A percentile compares a stretch with the other conserved stretches of the same genome.
Conservation (phyloP, 2,113 vertebrate genomes). For the Pangasianodon gigas region DNA sequence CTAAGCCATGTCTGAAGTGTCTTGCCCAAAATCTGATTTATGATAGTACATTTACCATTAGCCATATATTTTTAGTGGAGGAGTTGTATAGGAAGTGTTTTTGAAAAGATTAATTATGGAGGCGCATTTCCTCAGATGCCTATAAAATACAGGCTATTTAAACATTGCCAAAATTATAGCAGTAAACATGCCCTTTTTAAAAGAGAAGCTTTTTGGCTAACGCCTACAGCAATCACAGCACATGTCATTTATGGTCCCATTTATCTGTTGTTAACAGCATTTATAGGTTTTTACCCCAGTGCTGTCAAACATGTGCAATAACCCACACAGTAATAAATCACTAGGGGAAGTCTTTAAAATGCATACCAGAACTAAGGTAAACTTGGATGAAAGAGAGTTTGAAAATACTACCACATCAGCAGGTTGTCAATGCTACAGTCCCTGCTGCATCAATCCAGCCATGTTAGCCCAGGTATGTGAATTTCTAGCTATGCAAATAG, state of each 20-base stretch:
- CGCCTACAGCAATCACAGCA: conserved; percentile 41
- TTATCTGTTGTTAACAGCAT: conserved; percentile 29
- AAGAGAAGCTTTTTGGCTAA: conserved; percentile 22
- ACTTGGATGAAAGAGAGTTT: background rate
- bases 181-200: conserved; percentile 11
- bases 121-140: background rate
- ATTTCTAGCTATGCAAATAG: background rate
- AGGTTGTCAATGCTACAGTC: background rate
- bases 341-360: conserved; percentile 12
- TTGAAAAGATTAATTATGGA: conserved; percentile 1
- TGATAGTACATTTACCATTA: background rate
- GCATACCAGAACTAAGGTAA: conserved; percentile 4
- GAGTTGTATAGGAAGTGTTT: background rate
- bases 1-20: background rate
- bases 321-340: conserved; percentile 29
- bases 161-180: background rate
- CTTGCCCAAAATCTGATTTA: background rate
- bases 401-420: background rate
- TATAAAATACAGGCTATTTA: background rate
- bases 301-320: conserved; percentile 42
- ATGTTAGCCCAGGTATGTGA: background rate
- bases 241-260: conserved; percentile 13
- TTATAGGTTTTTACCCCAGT: conserved; percentile 22
- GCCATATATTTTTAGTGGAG: background rate
- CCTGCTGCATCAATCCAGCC: background rate